A percentile compares a stretch with the other conserved stretches of the same genome.
Conservation (phyloP, 2,888 invertebrate genomes). For the Bembecia ichneumoniformis region DNA sequence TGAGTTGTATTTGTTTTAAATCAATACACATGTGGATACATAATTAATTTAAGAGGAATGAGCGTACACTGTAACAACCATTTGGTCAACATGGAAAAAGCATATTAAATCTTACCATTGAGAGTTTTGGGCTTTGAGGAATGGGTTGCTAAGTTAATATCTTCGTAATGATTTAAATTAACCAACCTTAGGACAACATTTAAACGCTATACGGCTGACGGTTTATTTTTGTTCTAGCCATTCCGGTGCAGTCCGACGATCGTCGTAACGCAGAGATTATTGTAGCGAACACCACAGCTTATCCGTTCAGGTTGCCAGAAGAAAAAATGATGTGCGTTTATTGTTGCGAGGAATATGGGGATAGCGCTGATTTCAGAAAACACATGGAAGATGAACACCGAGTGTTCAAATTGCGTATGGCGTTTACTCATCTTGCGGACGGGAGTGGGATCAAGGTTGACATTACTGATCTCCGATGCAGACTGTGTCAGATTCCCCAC, state of each 20-base stretch:
- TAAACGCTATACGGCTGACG: constrained; percentile 16
- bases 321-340: constrained; percentile 24
- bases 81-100: constrained; percentile 27
- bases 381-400: constrained; percentile 42
- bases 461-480: constrained; percentile 45
- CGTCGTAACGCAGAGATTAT: constrained; percentile 30
- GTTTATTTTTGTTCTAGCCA: constrained; percentile 68
- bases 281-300: constrained; percentile 26
- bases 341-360: constrained; percentile 25
- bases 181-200: too few species aligned
- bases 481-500: constrained; percentile 33
- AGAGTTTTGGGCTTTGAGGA: constrained; percentile 38
- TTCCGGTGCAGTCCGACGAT: constrained; percentile 36
- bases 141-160: not conserved
- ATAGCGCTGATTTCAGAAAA: constrained; percentile 21
- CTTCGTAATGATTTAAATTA: too few species aligned
- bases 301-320: constrained; percentile 26
- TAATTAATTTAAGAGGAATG: constrained; percentile 43
- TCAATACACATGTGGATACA: constrained; percentile 47
- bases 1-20: constrained; percentile 29
- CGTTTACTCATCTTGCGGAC: constrained; percentile 46
- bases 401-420: constrained; percentile 39
- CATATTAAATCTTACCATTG: constrained; percentile 47
- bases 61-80: constrained; percentile 29
- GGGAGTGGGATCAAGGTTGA: constrained; percentile 50